Percentiles rank a stretch among this genome's conserved stretches.
Conservation (phyloP, 2,797 vertebrate species). For the Peromyscus attwateri region DNA sequence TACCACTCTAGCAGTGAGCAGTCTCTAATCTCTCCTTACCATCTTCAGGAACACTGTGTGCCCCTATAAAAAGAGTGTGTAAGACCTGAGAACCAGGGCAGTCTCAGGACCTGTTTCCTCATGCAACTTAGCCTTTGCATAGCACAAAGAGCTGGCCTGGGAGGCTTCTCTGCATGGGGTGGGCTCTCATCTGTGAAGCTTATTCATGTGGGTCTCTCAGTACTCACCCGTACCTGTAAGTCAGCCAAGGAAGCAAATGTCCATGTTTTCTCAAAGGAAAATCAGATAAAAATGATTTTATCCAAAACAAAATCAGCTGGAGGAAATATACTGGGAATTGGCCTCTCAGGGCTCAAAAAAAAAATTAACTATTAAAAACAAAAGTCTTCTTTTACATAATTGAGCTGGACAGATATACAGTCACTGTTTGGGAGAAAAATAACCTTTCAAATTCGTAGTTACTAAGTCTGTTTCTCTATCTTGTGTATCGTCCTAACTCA, state of each 20-base stretch:
- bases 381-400: constrained; percentile 71
- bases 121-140: not conserved
- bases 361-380: constrained; percentile 68
- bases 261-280: constrained; percentile 73
- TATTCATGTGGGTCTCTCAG: constrained; percentile 60
- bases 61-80: no score
- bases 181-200: not conserved
- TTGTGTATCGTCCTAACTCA: not conserved
- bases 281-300: constrained; percentile 78
- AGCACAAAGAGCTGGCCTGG: not conserved
- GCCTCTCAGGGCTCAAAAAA: constrained; percentile 26
- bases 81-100: not conserved
- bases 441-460: constrained; percentile 31
- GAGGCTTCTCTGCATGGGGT: constrained; percentile 64
- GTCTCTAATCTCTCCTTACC: not conserved
- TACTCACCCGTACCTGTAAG: constrained; percentile 63
- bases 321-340: constrained; percentile 68
- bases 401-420: not conserved
- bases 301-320: constrained; percentile 77
- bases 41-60: constrained; percentile 4
- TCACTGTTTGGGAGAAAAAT: not conserved
- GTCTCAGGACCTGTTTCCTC: constrained; percentile 20
- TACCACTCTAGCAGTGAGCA: not conserved
- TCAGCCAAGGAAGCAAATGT: constrained; percentile 78
- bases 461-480: not conserved